These are phyloP conservation scores for Entomobrya proxima DNA, from an alignment of 2,888 invertebrate species.

Conservation along the genomic window DNA sequence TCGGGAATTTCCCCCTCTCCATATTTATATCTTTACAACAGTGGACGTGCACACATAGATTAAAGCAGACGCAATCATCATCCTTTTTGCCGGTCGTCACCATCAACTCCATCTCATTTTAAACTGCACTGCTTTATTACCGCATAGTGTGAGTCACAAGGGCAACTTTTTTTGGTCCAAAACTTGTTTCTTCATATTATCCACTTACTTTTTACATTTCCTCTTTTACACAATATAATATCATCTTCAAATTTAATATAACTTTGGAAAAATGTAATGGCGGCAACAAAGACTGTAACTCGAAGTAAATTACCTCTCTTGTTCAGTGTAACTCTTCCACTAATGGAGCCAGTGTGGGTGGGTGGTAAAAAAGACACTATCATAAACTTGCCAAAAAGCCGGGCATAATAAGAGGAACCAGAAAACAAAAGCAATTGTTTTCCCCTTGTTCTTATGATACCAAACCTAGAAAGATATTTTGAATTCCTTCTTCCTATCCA, in stretches of 20 bases:
- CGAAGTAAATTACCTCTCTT: background rate
- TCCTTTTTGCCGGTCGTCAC: background rate
- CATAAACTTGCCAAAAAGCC: background rate
- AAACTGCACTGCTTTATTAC: constrained; percentile 11
- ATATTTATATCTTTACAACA: background rate
- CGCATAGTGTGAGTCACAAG: background rate
- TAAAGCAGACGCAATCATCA: background rate
- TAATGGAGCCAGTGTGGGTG: background rate
- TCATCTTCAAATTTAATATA: background rate
- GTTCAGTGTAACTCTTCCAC: background rate
- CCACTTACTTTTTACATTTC: background rate
- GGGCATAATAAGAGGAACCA: background rate
- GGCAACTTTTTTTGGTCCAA: background rate
- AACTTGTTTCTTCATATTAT: background rate
- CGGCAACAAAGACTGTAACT: background rate
- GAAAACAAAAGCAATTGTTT: background rate
- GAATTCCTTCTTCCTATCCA: background rate
- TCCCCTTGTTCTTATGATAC: background rate
- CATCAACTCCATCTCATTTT: background rate
- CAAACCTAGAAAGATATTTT: constrained; percentile 1
- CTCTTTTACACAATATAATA: background rate
- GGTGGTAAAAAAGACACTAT: background rate
- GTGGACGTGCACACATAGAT: background rate
- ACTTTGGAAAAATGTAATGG: background rate
- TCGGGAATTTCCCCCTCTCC: constrained; percentile 37